A percentile compares a stretch with the other conserved stretches of the same genome.
Evolutionary conservation across 2,113 vertebrate genomes (phyloP).

Genomic region (Rhabdomys dilectus): DNA sequence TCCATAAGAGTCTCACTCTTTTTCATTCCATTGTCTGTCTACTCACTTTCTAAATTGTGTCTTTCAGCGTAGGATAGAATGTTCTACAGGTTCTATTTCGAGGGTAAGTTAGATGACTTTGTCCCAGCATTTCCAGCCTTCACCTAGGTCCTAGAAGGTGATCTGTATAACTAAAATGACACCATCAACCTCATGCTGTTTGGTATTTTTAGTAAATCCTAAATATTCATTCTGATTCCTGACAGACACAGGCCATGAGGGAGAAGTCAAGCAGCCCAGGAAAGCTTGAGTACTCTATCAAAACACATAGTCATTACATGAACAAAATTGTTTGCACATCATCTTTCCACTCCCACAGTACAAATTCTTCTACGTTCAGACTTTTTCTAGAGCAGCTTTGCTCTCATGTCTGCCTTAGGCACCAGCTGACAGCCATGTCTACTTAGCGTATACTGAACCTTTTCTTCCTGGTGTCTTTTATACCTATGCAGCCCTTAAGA

Average conservation of each 20-base stretch:
- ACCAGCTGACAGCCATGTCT: background rate
- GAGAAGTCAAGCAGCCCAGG: background rate
- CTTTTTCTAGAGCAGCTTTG: background rate
- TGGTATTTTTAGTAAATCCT: background rate
- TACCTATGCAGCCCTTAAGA: background rate
- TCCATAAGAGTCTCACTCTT: background rate
- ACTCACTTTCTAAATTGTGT: background rate
- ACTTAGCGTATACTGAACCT: background rate
- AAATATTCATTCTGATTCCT: background rate
- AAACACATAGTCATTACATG: background rate
- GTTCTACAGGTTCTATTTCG: background rate
- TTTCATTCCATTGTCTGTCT: background rate
- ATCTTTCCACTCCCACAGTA: background rate
- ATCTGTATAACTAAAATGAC: background rate
- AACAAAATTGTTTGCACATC: background rate
- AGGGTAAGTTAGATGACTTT: background rate
- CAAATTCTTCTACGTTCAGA: background rate
- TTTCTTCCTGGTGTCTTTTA: accelerated
- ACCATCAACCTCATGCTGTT: background rate
- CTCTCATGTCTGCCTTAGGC: background rate
- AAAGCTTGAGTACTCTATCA: background rate
- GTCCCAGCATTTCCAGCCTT: background rate
- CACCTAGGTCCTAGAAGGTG: background rate
- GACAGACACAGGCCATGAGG: background rate
- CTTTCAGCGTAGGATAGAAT: background rate